Evolutionary conservation across 2,113 vertebrate genomes (phyloP).

Genomic region (Cyprinodon tularosa): DNA sequence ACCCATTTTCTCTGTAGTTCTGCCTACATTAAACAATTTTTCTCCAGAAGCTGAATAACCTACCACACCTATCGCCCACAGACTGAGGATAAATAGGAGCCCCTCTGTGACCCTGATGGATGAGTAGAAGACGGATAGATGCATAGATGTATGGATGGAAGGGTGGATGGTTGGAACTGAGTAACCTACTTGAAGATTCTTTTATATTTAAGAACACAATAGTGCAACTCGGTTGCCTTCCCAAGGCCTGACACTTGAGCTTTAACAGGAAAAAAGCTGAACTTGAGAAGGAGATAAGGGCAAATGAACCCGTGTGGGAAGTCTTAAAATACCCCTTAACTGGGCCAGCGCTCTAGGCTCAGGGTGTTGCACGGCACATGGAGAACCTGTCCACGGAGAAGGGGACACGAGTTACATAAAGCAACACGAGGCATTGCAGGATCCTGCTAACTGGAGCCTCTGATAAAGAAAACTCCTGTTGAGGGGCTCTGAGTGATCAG

Average conservation of each 20-base stretch:
- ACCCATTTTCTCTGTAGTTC: neutral
- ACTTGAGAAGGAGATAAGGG: constrained; percentile 70
- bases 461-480: neutral
- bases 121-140: too few relatives aligned
- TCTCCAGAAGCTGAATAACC: neutral
- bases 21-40: neutral
- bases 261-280: constrained; percentile 38
- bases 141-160: too few relatives aligned
- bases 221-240: constrained; percentile 7
- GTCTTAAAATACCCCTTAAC: constrained; percentile 78
- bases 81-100: too few relatives aligned
- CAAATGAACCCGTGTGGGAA: constrained; percentile 68
- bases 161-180: too few relatives aligned
- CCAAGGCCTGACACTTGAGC: constrained; percentile 24
- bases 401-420: constrained; percentile 35
- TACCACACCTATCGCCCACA: neutral
- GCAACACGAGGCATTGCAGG: constrained; percentile 27
- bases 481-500: neutral
- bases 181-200: neutral
- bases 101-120: too few relatives aligned
- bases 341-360: constrained; percentile 68
- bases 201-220: neutral
- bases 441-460: constrained; percentile 20
- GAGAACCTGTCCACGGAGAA: constrained; percentile 48
- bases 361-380: constrained; percentile 38